phyloP scores from a whole-genome alignment of 2,888 invertebrate species.

The Leucophora obtusa region DNA sequence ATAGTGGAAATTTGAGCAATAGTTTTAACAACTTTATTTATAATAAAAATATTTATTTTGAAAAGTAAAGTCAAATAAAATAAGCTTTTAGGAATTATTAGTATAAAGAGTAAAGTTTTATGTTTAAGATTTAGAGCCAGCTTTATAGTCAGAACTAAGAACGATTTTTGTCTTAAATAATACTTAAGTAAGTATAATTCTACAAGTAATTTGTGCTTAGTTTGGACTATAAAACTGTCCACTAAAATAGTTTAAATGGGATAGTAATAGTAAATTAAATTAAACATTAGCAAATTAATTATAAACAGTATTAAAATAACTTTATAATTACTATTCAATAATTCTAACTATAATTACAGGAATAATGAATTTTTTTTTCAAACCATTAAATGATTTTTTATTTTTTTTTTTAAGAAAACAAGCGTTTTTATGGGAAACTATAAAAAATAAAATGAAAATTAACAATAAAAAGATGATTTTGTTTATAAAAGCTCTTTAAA shows the following conservation, averaged over 20 bases:
- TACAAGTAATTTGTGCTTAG: too few species aligned
- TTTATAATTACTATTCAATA: conserved; percentile 2
- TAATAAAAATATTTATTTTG: too few species aligned
- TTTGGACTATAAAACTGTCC: too few species aligned
- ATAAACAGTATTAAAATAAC: conserved; percentile 2
- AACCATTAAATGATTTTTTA: conserved; percentile 29
- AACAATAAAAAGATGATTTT: too few species aligned
- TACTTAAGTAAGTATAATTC: too few species aligned
- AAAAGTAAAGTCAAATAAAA: not conserved
- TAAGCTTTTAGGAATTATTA: conserved; percentile 6
- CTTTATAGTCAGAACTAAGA: too few species aligned
- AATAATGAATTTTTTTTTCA: conserved; percentile 34
- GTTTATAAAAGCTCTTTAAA: too few species aligned
- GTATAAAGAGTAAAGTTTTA: conserved; percentile 1
- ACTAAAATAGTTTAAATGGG: conserved; percentile 6
- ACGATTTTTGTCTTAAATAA: too few species aligned
- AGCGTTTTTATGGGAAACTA: not conserved
- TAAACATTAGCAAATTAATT: conserved; percentile 21
- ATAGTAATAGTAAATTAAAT: not conserved
- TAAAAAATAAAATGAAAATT: not conserved
- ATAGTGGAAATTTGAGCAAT: not conserved
- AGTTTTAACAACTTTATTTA: not conserved
- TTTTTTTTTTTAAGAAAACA: not conserved
- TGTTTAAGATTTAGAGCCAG: not conserved
- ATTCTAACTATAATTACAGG: conserved; percentile 18